phyloP scores from a whole-genome alignment of 1,140 invertebrate species.

The Drosophila chauvacae region DNA sequence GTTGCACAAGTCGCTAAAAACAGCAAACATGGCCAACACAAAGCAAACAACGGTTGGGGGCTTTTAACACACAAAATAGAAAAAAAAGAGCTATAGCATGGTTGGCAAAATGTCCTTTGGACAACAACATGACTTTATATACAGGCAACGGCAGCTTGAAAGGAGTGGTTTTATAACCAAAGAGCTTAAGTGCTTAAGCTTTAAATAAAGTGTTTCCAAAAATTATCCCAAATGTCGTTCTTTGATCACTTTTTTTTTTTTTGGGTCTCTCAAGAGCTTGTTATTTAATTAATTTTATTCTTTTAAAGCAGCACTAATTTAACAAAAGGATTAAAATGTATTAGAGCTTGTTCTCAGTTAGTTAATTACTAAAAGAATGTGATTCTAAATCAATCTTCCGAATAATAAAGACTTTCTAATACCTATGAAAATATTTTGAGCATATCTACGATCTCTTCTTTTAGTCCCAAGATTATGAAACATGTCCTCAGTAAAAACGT shows the following conservation, averaged over 20 bases:
- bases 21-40: slow-evolving; percentile 62
- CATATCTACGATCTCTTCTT: background rate
- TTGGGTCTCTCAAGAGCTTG: too few species aligned
- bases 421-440: background rate
- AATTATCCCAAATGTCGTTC: background rate
- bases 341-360: too few species aligned
- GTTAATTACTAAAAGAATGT: too few species aligned
- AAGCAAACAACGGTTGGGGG: slow-evolving; percentile 44
- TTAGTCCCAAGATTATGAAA: background rate
- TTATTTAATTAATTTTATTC: too few species aligned
- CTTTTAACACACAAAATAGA: slow-evolving; percentile 11
- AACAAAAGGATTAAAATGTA: too few species aligned
- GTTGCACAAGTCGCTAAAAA: slow-evolving; percentile 63
- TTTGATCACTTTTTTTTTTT: background rate
- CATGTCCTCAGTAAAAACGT: background rate
- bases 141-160: slow-evolving; percentile 19
- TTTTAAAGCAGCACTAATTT: too few species aligned
- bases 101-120: slow-evolving; percentile 39
- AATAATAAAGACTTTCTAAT: background rate
- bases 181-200: background rate
- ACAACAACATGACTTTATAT: slow-evolving; percentile 46
- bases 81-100: slow-evolving; percentile 39
- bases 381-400: too few species aligned
- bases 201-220: background rate
- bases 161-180: slow-evolving; percentile 15